Base-by-base conservation (phyloP, 1,140 invertebrate species). In the Solenopsis fugax region DNA sequence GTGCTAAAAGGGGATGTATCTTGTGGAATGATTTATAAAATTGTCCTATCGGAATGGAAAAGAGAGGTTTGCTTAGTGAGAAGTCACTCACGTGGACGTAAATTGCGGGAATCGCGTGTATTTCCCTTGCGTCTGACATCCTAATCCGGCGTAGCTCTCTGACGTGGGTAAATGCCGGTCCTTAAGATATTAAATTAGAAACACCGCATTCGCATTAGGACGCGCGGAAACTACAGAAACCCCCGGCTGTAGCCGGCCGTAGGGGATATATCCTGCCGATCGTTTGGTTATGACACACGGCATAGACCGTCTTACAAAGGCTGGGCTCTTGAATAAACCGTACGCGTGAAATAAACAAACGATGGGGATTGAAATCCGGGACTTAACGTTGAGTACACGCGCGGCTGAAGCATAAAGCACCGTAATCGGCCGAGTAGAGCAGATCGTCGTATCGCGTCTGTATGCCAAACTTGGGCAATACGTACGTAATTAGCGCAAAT, bases 121-220 rank as follows among this genome's bases (percentile, higher is more conserved):
- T 81, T 81, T 24, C 48, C 54, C 34, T 73, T 29, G 54, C 69
- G 41, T 62, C 80, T 60, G 80, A 58, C 80, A 41, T 75, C 41
- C 54, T 75, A 75, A 84, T 84, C 80, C 54, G 45, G 13, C 52
- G 37, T 58, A 73, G 60, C 80, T 41, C 41, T 41, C 41, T 82
- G 80, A 82, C 80, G 80, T 71, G 69, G 80, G 45, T 84, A 84
- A 75, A 84, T 48, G 80, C 80, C 54, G 41, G 69, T 58, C 41
- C 69, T 84, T 84, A 84, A 84, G 80, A 84, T 75, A 84, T 84
- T 84, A 84, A 84, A 73, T 84, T 84, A 73, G 80, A 84, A 84
- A 84, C 80, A 84, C 52, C 54, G 80, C 80, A 84, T 84, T 84
- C 80, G 80, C 80, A 84, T 84, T 84, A 84, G 80, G 69, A 58